Conservation (phyloP, 2,797 vertebrate species). For the Bryconaethiops microstoma region DNA sequence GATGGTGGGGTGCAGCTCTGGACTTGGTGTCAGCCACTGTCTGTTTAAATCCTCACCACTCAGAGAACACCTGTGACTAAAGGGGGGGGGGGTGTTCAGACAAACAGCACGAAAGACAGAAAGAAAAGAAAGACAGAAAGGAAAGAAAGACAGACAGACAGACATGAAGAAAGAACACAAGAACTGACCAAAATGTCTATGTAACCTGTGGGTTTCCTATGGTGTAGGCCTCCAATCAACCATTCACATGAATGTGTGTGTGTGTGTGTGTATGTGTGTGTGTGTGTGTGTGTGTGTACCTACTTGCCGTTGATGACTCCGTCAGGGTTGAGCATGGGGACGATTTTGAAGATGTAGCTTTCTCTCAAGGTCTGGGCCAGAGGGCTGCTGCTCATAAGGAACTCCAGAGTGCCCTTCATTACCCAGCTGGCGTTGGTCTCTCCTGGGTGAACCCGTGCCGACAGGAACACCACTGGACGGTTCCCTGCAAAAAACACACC, state of each 20-base stretch:
- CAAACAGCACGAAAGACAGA: constrained; percentile 34
- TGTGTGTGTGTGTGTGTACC: constrained; percentile 65
- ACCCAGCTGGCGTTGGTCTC: constrained; percentile 99
- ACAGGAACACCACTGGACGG: constrained; percentile 91
- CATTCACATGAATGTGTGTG: constrained; percentile 7
- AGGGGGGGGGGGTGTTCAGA: constrained; percentile 64
- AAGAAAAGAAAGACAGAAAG: constrained; percentile 41
- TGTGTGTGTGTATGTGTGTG: constrained; percentile 50
- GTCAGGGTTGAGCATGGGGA: constrained; percentile 98
- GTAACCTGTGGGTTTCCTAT: too few relatives aligned
- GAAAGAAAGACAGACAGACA: constrained; percentile 50
- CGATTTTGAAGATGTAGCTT: constrained; percentile 96
- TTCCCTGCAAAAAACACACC: constrained; percentile 70
- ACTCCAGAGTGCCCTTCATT: constrained; percentile 98
- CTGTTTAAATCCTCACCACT: constrained; percentile 99
- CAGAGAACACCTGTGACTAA: constrained; percentile 96
- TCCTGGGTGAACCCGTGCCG: constrained; percentile 95
- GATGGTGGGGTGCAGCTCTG: constrained; percentile 95
- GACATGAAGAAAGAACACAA: background rate
- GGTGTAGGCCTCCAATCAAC: too few relatives aligned
- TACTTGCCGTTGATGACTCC: constrained; percentile 98
- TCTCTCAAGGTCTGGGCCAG: constrained; percentile 90
- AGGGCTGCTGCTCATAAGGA: constrained; percentile 89
- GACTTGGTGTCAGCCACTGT: constrained; percentile 95
- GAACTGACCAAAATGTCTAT: too few relatives aligned